phyloP scores from a whole-genome alignment of 2,797 vertebrate species.

The Denticeps clupeoides region DNA sequence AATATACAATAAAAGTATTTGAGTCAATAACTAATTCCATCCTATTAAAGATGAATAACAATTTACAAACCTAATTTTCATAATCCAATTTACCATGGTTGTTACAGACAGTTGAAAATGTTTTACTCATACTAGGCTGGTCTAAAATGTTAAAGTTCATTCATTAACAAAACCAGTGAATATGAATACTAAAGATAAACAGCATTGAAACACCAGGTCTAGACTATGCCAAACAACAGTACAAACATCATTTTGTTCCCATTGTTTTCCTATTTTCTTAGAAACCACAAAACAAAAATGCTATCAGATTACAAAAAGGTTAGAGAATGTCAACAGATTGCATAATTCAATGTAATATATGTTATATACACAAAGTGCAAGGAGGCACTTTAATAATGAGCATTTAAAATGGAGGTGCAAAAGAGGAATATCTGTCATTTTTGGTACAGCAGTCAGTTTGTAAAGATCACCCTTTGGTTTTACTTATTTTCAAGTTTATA shows the following conservation, averaged over 20 bases:
- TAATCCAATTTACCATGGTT: slow-evolving; percentile 14
- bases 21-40: slow-evolving; percentile 20
- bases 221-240: slow-evolving; percentile 8
- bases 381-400: slow-evolving; percentile 80
- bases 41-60: slow-evolving; percentile 22
- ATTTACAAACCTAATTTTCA: slow-evolving; percentile 11
- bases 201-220: slow-evolving; percentile 21
- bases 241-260: slow-evolving; percentile 19
- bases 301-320: slow-evolving; percentile 40
- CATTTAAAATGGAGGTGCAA: slow-evolving; percentile 57
- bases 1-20: slow-evolving; percentile 8
- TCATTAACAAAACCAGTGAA: slow-evolving; percentile 15
- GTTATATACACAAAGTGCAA: slow-evolving; percentile 79
- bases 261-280: slow-evolving; percentile 24
- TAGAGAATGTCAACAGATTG: slow-evolving; percentile 46
- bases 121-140: not conserved
- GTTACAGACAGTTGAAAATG: slow-evolving; percentile 23
- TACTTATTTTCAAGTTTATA: too few relatives aligned
- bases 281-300: slow-evolving; percentile 44
- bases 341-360: slow-evolving; percentile 43
- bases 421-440: slow-evolving; percentile 44
- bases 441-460: slow-evolving; percentile 39
- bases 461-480: slow-evolving; percentile 39
- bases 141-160: slow-evolving; percentile 2
- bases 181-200: slow-evolving; percentile 24